phyloP scores from a whole-genome alignment of 2,797 vertebrate species.

The Urosaurus nigricauda region DNA sequence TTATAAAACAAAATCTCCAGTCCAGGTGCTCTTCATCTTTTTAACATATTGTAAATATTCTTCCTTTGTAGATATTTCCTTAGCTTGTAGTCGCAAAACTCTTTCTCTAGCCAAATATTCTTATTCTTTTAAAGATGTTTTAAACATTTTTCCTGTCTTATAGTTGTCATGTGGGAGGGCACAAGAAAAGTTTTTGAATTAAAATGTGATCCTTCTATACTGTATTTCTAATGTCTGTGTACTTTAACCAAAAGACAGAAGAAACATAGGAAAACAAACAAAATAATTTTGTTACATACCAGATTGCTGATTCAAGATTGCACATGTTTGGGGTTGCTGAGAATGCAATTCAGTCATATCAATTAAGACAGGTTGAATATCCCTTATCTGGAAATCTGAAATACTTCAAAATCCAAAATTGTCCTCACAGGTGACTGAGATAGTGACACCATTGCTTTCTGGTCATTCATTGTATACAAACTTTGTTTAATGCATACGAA shows the following conservation, averaged over 20 bases:
- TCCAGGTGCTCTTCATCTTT: too few species aligned
- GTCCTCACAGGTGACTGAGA: too few species aligned
- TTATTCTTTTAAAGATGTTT: too few species aligned
- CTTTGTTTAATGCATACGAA: too few species aligned
- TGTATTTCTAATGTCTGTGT: not conserved
- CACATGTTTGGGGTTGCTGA: not conserved
- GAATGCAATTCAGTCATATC: not conserved
- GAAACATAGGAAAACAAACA: not conserved
- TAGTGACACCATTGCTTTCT: too few species aligned
- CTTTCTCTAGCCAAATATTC: too few species aligned
- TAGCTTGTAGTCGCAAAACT: not conserved
- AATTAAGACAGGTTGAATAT: not conserved
- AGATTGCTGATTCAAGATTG: not conserved
- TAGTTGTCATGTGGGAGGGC: not conserved
- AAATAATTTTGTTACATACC: not conserved
- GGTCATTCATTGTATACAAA: too few species aligned
- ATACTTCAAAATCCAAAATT: too few species aligned
- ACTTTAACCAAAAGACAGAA: not conserved
- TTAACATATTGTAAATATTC: not conserved
- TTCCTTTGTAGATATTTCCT: not conserved
- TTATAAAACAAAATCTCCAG: constrained; percentile 5
- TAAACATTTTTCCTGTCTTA: too few species aligned
- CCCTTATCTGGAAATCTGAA: too few species aligned
- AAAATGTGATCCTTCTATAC: constrained; percentile 3
- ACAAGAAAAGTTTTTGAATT: not conserved